Evolutionary conservation across 2,113 vertebrate genomes (phyloP).

Genomic region (Indicator maculatus): DNA sequence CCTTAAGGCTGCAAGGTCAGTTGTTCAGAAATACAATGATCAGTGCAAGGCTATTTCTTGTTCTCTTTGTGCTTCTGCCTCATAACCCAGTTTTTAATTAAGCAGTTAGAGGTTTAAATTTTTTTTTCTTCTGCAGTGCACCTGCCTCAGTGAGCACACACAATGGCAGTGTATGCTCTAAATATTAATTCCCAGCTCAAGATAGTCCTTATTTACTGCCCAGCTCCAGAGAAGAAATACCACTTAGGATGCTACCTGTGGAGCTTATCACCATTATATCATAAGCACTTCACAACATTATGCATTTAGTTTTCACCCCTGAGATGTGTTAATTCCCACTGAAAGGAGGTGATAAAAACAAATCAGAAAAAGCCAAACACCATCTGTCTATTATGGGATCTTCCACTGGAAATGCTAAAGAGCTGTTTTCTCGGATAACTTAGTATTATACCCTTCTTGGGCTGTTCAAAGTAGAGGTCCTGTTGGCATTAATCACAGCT

Average conservation of each 20-base stretch:
- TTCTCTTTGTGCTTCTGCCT: slow-evolving; percentile 25
- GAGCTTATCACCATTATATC: not conserved
- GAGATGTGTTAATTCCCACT: not conserved
- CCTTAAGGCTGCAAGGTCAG: slow-evolving; percentile 21
- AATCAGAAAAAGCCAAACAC: not conserved
- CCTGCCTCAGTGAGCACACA: not conserved
- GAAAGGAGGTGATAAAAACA: not conserved
- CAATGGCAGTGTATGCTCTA: not conserved
- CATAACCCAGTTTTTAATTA: slow-evolving; percentile 41
- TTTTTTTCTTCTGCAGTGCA: not conserved
- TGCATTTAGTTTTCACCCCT: not conserved
- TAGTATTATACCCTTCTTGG: not conserved
- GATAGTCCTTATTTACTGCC: not conserved
- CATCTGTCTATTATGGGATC: not conserved
- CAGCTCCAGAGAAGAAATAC: not conserved
- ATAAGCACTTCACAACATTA: not conserved
- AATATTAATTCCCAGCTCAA: not conserved
- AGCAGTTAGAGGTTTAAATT: not conserved
- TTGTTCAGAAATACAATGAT: not conserved
- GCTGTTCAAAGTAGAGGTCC: not conserved
- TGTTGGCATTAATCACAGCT: not conserved
- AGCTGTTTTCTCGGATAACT: not conserved
- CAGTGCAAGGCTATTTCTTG: slow-evolving; percentile 16
- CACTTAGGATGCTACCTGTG: not conserved
- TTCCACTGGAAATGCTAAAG: not conserved